These are phyloP conservation scores for Strongylocentrotus purpuratus DNA, from an alignment of 35 echinoderm and acorn worm genomes.

Conservation along the genomic window DNA sequence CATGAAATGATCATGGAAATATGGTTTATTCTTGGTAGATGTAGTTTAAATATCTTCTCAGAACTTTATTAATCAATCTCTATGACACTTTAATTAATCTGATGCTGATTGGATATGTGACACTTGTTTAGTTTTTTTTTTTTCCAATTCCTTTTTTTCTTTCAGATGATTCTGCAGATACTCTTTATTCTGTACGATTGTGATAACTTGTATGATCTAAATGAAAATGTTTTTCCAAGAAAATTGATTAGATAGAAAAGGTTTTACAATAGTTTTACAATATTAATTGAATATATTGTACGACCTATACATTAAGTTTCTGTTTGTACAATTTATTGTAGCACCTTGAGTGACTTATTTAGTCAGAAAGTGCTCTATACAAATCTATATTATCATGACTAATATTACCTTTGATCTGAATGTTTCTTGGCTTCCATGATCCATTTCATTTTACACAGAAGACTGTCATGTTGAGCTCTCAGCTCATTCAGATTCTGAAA, in stretches of 20 bases:
- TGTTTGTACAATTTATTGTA: neutral
- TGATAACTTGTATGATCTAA: no score
- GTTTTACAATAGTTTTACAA: neutral
- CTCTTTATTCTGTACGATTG: no score
- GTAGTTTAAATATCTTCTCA: no score
- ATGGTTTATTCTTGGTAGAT: no score
- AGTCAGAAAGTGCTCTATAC: neutral
- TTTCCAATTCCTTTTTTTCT: no score
- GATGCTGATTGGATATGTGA: no score
- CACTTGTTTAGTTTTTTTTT: no score
- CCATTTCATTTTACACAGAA: constrained; percentile 16
- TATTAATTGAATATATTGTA: neutral
- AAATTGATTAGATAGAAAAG: neutral
- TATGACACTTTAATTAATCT: no score
- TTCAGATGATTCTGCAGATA: no score
- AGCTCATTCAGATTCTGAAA: neutral
- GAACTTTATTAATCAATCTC: no score
- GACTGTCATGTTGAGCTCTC: neutral
- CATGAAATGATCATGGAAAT: no score
- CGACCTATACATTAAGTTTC: neutral
- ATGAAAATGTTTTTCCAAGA: no score
- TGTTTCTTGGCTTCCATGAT: constrained; percentile 15
- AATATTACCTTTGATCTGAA: neutral
- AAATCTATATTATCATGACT: neutral
- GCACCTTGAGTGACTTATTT: neutral